Percentiles rank a stretch among this genome's conserved stretches.
phyloP scores from a whole-genome alignment of 2,888 invertebrate species.

The Dicyrtoma fusca region DNA sequence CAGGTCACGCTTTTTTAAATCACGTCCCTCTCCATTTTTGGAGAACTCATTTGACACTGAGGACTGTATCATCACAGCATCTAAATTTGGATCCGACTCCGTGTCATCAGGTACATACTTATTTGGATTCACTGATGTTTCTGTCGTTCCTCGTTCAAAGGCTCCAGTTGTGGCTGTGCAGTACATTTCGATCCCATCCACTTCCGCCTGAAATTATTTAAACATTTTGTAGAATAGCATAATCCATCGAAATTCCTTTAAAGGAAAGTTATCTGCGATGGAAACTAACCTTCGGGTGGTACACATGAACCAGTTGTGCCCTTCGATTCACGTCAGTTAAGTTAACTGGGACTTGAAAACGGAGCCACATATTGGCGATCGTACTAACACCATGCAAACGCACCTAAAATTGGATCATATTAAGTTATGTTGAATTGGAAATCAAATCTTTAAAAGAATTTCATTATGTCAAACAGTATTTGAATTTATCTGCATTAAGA shows the following conservation, averaged over 20 bases:
- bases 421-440: not conserved
- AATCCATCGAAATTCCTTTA: not conserved
- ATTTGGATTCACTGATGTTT: not conserved
- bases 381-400: conserved; percentile 37
- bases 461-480: too few species aligned
- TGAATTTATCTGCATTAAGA: too few species aligned
- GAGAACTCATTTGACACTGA: conserved; percentile 2
- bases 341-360: conserved; percentile 43
- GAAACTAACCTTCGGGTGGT: conserved; percentile 14
- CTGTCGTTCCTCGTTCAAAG: not conserved
- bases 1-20: not conserved
- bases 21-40: not conserved
- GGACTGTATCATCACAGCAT: conserved; percentile 17
- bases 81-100: conserved; percentile 15
- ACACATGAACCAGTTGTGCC: conserved; percentile 16
- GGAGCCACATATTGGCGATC: conserved; percentile 23
- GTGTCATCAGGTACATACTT: not conserved
- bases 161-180: not conserved
- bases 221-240: not conserved
- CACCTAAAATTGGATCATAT: conserved; percentile 37
- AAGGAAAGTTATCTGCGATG: not conserved
- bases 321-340: not conserved
- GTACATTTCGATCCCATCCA: conserved; percentile 10
- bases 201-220: conserved; percentile 8
- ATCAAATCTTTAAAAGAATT: too few species aligned